Percentiles rank a stretch among this genome's conserved stretches.
Conservation (phyloP, 2,113 vertebrate genomes). For the Camelus dromedarius region DNA sequence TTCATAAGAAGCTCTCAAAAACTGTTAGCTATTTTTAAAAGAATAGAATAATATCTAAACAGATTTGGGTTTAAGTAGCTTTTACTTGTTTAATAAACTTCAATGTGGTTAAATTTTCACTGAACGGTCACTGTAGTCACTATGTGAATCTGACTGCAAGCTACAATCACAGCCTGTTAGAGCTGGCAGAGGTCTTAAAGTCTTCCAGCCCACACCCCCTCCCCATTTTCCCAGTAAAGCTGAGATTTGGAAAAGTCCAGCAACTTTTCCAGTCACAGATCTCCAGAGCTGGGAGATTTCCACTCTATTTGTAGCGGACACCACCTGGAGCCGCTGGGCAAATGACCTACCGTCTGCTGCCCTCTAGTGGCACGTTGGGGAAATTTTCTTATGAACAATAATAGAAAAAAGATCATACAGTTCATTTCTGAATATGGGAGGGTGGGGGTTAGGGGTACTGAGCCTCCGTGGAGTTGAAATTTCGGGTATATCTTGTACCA, state of each 20-base stretch:
- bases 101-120: background rate
- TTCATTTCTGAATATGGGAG: too few species aligned
- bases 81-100: constrained; percentile 4
- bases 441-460: background rate
- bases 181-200: background rate
- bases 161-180: background rate
- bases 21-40: background rate
- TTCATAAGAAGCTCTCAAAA: background rate
- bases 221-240: background rate
- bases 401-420: background rate
- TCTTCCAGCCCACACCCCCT: background rate
- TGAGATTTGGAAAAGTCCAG: background rate
- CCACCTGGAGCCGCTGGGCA: background rate
- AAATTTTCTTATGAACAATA: background rate
- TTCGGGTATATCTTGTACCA: background rate
- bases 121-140: background rate
- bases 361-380: constrained; percentile 8
- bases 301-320: rapidly evolving
- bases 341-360: background rate
- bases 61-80: background rate
- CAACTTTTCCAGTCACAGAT: background rate
- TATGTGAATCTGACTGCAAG: background rate
- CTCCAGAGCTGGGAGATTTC: background rate
- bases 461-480: background rate
- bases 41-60: background rate